phyloP scores from a whole-genome alignment of 2,797 vertebrate species.

The Enteromius radiatus region DNA sequence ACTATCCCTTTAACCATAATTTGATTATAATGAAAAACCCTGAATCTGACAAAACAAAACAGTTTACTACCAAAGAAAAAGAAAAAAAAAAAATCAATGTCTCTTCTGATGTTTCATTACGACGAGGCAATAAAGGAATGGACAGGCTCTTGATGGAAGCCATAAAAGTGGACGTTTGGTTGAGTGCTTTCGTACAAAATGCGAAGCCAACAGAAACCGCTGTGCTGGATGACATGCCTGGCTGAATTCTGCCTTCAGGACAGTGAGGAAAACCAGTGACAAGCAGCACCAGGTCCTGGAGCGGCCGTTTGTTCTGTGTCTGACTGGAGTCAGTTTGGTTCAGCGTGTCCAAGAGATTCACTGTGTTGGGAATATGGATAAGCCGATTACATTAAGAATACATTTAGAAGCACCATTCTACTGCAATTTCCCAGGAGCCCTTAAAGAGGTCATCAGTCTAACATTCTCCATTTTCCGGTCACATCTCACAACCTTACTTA shows the following conservation, averaged over 20 bases:
- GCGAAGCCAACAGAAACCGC: slow-evolving; percentile 24
- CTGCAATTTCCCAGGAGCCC: slow-evolving; percentile 61
- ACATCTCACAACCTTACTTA: slow-evolving; percentile 5
- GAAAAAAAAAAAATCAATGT: not conserved
- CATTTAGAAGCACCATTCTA: slow-evolving; percentile 75
- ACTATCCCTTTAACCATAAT: not conserved
- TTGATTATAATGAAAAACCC: not conserved
- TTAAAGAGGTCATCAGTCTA: slow-evolving; percentile 57
- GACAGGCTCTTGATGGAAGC: not conserved
- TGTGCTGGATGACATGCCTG: slow-evolving; percentile 11
- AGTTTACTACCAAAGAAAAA: not conserved
- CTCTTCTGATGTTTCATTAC: not conserved
- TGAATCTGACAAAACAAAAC: not conserved
- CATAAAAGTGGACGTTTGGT: not conserved
- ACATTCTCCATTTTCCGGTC: slow-evolving; percentile 28
- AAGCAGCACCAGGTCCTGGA: slow-evolving; percentile 2
- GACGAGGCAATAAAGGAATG: not conserved
- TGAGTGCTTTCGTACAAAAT: slow-evolving; percentile 40
- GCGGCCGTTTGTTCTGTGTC: slow-evolving; percentile 37
- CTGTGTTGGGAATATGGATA: slow-evolving; percentile 72
- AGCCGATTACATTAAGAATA: slow-evolving; percentile 77
- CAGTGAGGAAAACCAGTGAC: not conserved
- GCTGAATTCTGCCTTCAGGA: slow-evolving; percentile 34
- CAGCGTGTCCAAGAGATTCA: slow-evolving; percentile 26
- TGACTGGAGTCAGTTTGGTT: slow-evolving; percentile 55